These are phyloP conservation scores for Tribolium madens DNA, from an alignment of 1,140 invertebrate species.

Conservation along the genomic window DNA sequence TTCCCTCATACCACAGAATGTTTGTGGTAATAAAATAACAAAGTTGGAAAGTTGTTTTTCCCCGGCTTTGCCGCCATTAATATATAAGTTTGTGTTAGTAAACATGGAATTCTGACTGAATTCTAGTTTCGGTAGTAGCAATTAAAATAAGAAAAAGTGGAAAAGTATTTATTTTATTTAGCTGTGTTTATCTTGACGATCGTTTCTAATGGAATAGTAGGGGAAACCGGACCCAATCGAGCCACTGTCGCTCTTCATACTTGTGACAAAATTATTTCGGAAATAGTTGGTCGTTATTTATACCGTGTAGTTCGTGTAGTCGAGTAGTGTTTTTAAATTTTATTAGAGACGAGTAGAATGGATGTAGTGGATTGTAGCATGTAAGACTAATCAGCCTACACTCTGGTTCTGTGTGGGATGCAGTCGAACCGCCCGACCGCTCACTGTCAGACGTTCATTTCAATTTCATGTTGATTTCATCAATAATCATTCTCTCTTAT, in stretches of 20 bases:
- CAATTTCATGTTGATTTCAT: conserved; percentile 51
- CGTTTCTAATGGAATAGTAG: conserved; percentile 16
- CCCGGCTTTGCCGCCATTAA: neutral
- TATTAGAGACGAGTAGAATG: conserved; percentile 47
- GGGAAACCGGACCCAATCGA: conserved; percentile 2
- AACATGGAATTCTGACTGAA: conserved; percentile 9
- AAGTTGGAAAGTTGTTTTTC: conserved; percentile 20
- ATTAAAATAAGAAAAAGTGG: conserved; percentile 20
- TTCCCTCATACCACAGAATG: neutral
- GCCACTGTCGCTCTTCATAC: neutral
- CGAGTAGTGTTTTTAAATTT: conserved; percentile 43
- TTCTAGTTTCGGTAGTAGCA: conserved; percentile 20
- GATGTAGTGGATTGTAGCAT: conserved; percentile 50
- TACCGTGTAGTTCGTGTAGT: conserved; percentile 14
- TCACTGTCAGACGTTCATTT: conserved; percentile 46
- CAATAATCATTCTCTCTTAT: conserved; percentile 49
- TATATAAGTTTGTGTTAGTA: conserved; percentile 6
- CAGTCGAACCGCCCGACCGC: conserved; percentile 51
- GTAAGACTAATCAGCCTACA: conserved; percentile 55
- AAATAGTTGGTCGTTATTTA: conserved; percentile 36
- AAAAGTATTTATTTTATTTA: conserved; percentile 29
- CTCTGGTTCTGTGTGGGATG: conserved; percentile 52
- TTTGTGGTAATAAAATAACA: conserved; percentile 17
- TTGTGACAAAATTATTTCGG: conserved; percentile 6
- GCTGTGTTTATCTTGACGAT: conserved; percentile 29